Evolutionary conservation across 2,888 invertebrate genomes (phyloP).

Genomic region (Volucella inanis): DNA sequence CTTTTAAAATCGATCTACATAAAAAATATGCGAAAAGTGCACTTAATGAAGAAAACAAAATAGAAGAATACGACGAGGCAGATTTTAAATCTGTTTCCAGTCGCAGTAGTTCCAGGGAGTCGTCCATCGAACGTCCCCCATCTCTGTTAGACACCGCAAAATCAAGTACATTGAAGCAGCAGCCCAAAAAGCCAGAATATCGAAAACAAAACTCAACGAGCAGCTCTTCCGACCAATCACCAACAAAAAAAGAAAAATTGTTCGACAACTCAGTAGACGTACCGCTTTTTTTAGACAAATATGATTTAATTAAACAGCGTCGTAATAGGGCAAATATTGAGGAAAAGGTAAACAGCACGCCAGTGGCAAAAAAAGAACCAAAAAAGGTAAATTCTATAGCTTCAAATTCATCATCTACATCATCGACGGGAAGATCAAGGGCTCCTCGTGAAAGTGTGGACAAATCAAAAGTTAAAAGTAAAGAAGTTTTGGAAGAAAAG

Average conservation of each 20-base stretch:
- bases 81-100: conserved; percentile 80
- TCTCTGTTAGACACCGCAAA: conserved; percentile 53
- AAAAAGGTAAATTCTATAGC: conserved; percentile 42
- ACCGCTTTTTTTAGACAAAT: conserved; percentile 84
- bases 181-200: conserved; percentile 65
- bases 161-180: conserved; percentile 62
- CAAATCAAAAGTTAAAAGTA: conserved; percentile 74
- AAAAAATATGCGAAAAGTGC: conserved; percentile 83
- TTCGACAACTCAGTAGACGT: conserved; percentile 76
- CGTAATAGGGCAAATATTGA: conserved; percentile 84
- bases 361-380: conserved; percentile 75
- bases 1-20: conserved; percentile 82
- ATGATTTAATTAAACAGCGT: conserved; percentile 86
- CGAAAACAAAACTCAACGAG: conserved; percentile 56
- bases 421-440: conserved; percentile 40
- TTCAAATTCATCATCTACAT: conserved; percentile 25
- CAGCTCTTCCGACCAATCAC: conserved; percentile 51
- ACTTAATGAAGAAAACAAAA: conserved; percentile 80
- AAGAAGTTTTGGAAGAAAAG: conserved; percentile 81
- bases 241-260: conserved; percentile 45
- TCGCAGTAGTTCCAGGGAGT: conserved; percentile 76
- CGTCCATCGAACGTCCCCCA: conserved; percentile 51
- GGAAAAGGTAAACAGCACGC: conserved; percentile 83
- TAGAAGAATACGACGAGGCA: conserved; percentile 78
- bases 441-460: conserved; percentile 72